These are phyloP conservation scores for Bathynomus jamesi DNA, from an alignment of 1,140 invertebrate genomes.

Conservation along the genomic window DNA sequence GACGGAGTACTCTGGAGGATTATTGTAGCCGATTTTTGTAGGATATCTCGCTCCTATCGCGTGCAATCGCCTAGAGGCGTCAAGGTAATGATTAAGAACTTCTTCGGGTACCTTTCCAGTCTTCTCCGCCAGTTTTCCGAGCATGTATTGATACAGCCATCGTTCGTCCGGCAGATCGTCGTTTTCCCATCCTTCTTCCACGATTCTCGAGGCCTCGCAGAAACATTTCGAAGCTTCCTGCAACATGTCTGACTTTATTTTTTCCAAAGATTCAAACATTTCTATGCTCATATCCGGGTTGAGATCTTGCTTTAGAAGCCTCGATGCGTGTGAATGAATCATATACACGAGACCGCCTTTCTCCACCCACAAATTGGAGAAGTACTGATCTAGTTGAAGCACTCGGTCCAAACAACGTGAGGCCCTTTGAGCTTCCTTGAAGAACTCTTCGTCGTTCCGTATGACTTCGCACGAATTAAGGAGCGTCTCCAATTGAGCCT, in stretches of 20 bases:
- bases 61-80: conserved; percentile 58
- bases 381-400: conserved; percentile 59
- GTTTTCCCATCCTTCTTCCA: conserved; percentile 43
- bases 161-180: conserved; percentile 61
- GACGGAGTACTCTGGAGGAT: conserved; percentile 71
- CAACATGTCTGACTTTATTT: conserved; percentile 68
- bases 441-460: conserved; percentile 54
- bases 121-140: conserved; percentile 85
- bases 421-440: conserved; percentile 59
- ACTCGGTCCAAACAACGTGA: conserved; percentile 69
- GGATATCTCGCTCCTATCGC: conserved; percentile 78
- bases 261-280: conserved; percentile 61
- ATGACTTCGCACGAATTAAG: conserved; percentile 59
- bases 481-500: conserved; percentile 67
- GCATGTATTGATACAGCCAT: conserved; percentile 87
- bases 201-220: conserved; percentile 37
- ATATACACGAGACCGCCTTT: conserved; percentile 78
- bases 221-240: conserved; percentile 68
- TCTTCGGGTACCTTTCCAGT: conserved; percentile 59
- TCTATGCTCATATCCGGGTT: conserved; percentile 65
- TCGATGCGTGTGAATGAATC: conserved; percentile 76
- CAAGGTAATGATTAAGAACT: conserved; percentile 66
- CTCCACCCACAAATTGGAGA: conserved; percentile 75
- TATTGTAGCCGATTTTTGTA: conserved; percentile 71
- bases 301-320: conserved; percentile 64